Evolutionary conservation across 2,797 vertebrate species (phyloP).

Genomic region (Phylloscopus collybita): DNA sequence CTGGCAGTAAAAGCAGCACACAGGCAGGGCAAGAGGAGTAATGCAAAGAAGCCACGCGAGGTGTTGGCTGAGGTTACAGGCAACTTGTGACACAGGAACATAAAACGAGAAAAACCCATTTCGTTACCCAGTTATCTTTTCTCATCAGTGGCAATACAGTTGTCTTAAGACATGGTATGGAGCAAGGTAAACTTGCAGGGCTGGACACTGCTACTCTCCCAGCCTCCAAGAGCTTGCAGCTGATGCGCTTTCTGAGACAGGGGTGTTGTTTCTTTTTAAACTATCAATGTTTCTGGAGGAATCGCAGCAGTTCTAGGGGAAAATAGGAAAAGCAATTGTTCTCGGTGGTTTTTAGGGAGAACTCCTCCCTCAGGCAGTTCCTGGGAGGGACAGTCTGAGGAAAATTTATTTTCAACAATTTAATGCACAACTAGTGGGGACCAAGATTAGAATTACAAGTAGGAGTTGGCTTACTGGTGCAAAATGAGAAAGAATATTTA

Average conservation of each 20-base stretch:
- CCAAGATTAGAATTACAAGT: not conserved
- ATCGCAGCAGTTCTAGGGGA: not conserved
- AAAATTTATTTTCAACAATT: not conserved
- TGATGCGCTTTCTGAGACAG: not conserved
- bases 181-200: not conserved
- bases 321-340: not conserved
- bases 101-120: not conserved
- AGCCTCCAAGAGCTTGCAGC: not conserved
- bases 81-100: not conserved
- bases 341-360: not conserved
- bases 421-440: not conserved
- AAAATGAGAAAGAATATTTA: not conserved
- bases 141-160: not conserved
- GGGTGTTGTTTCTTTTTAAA: not conserved
- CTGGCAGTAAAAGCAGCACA: fast-evolving
- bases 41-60: fast-evolving
- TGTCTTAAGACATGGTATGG: not conserved
- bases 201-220: not conserved
- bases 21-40: not conserved
- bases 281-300: not conserved
- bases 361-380: not conserved
- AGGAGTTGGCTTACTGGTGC: not conserved
- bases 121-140: not conserved
- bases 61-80: not conserved
- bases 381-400: not conserved